phyloP scores from a whole-genome alignment of 2,797 vertebrate species.

The Melanotaenia nigrans region DNA sequence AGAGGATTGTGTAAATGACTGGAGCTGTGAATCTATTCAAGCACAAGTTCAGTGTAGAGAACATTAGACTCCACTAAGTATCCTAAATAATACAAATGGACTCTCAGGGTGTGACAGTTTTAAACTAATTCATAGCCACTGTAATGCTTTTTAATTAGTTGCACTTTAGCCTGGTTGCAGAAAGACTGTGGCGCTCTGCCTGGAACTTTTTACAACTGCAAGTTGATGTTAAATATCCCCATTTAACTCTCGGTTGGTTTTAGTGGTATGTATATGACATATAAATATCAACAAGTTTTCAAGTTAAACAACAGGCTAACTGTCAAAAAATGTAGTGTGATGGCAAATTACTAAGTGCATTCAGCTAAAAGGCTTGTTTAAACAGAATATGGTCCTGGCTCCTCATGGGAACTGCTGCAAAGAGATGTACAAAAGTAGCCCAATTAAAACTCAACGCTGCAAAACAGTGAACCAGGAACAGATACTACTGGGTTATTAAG shows the following conservation, averaged over 20 bases:
- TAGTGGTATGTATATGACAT: neutral
- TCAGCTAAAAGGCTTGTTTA: neutral
- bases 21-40: conserved; percentile 56
- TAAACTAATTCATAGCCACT: conserved; percentile 43
- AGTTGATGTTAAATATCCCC: neutral
- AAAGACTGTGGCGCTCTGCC: conserved; percentile 3
- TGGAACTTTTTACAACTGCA: neutral
- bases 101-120: conserved; percentile 40
- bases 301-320: neutral
- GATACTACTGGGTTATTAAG: neutral
- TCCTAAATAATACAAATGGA: conserved; percentile 57
- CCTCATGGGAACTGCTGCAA: neutral
- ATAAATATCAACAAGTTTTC: neutral
- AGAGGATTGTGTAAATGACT: conserved; percentile 62
- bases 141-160: conserved; percentile 50
- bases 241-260: neutral
- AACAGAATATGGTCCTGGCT: neutral
- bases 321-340: neutral
- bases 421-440: neutral
- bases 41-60: conserved; percentile 46
- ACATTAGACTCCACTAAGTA: conserved; percentile 60
- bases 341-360: neutral
- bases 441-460: neutral
- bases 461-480: neutral
- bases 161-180: conserved; percentile 17